Evolutionary conservation across 2,113 vertebrate species (phyloP), one percentile per base, ranked within the genome.

Genomic region (Arenaria interpres): DNA sequence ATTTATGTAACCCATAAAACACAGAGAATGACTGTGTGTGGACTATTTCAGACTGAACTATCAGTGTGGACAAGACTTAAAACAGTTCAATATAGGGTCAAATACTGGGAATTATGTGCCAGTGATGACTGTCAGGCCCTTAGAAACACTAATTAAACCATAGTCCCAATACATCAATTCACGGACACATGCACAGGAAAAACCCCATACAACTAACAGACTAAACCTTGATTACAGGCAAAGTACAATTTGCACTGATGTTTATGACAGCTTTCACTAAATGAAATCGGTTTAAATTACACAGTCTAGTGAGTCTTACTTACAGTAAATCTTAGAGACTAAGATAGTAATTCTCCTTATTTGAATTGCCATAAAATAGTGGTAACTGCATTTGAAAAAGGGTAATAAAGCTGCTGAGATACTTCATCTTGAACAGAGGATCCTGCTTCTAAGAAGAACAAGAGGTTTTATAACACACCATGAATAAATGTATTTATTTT

Each of bases 401-500:
- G 1, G 25, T 95, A 96, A 96, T 97, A 76, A 97, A 95, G 88
- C 71, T 97, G 88, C 96, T 97, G 88, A 86, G 64, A 86, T 93
- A 89, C 94, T 97, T 95, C 3, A 24, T 95, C 64, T 93, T 95
- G 73, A 94, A 91, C 69, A 86, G 21, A 93, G 46, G 59, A 62
- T 72, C 23, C 69, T 89, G 62, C 74, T 96, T 92, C 81, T 76
- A 85, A 89, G 75, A 64, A 88, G 82, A 80, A 77, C 11, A 89
- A 90, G 91, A 90, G 37, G 45, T 59, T 94, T 53, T 83, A 48
- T 77, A 95, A 75, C 46, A 79, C 71, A 89, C 63, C 50, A 88
- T 64, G 46, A 91, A 96, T 85, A 97, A 97, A 97, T 32, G 32
- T 33, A 89, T 93, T 97, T 90, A 92, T 94, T 79, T 97, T 94